Percentiles rank a stretch among this genome's conserved stretches.
Evolutionary conservation across 2,797 vertebrate genomes (phyloP).

Genomic region (Cynodonichthys magdalenae): DNA sequence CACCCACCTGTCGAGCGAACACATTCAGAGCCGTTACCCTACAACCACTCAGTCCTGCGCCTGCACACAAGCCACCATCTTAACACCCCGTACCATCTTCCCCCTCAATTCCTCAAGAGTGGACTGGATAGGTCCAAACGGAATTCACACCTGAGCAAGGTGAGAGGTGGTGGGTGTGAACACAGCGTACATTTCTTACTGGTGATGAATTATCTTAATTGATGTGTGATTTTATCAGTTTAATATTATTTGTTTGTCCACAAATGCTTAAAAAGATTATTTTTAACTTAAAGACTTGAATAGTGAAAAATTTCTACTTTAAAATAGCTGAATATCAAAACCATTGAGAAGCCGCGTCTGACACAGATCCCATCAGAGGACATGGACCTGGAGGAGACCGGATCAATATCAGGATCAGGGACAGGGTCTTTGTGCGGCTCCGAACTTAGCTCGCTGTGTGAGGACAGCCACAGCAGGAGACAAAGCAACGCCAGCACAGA

Average conservation of each 20-base stretch:
- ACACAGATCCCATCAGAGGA: constrained; percentile 89
- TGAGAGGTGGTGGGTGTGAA: constrained; percentile 26
- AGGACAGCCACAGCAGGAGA: constrained; percentile 60
- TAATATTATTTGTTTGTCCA: not conserved
- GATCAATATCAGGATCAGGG: constrained; percentile 61
- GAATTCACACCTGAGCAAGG: constrained; percentile 67
- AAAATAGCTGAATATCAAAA: constrained; percentile 72
- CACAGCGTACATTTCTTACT: not conserved
- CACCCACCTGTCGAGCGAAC: constrained; percentile 88
- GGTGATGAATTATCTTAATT: too few species aligned
- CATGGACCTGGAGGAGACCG: constrained; percentile 82
- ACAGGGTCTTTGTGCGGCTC: constrained; percentile 65
- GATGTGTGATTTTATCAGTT: not conserved
- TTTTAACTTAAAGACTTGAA: not conserved
- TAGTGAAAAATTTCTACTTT: constrained; percentile 17
- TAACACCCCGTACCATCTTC: constrained; percentile 64
- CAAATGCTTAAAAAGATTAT: not conserved
- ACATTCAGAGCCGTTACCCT: constrained; percentile 90
- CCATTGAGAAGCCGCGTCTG: constrained; percentile 82
- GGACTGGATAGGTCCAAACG: constrained; percentile 83
- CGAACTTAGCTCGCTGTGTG: constrained; percentile 59
- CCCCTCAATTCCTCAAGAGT: constrained; percentile 78
- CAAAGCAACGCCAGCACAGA: constrained; percentile 60
- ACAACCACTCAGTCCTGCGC: constrained; percentile 77
- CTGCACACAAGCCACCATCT: constrained; percentile 37